Evolutionary conservation across 2,888 invertebrate genomes (phyloP).

Genomic region (Parnassius glacialis): DNA sequence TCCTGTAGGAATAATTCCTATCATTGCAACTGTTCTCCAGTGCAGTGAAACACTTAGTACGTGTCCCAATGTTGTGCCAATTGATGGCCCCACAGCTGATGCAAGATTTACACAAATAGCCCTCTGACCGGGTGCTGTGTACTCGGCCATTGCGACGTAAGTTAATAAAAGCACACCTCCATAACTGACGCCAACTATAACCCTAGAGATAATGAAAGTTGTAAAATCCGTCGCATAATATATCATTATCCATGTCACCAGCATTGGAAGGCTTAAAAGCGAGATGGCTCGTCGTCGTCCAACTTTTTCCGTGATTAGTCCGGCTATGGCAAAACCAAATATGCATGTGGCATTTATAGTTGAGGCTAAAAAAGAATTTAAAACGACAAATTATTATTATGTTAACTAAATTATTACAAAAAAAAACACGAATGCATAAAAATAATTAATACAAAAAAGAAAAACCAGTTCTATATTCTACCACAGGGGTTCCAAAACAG

Average conservation of each 20-base stretch:
- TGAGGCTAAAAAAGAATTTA: constrained; percentile 28
- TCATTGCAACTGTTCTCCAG: constrained; percentile 32
- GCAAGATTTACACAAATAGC: constrained; percentile 28
- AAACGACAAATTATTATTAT: too few relatives aligned
- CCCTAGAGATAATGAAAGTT: constrained; percentile 17
- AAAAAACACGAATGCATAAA: too few relatives aligned
- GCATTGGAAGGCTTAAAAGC: constrained; percentile 9
- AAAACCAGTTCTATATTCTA: too few relatives aligned
- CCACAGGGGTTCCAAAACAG: too few relatives aligned
- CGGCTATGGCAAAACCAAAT: constrained; percentile 18
- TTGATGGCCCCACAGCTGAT: constrained; percentile 29
- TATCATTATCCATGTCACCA: constrained; percentile 22
- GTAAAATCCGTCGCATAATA: constrained; percentile 10
- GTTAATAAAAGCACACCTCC: constrained; percentile 22
- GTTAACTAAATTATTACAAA: too few relatives aligned
- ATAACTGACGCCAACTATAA: constrained; percentile 31
- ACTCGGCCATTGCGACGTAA: constrained; percentile 25
- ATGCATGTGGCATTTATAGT: constrained; percentile 30
- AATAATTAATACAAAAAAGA: too few relatives aligned
- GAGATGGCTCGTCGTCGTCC: constrained; percentile 19
- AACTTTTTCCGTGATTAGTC: constrained; percentile 17
- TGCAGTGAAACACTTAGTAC: constrained; percentile 29
- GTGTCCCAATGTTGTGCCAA: constrained; percentile 32
- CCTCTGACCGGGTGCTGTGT: constrained; percentile 22
- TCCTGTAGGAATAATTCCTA: constrained; percentile 30